A percentile compares a stretch with the other conserved stretches of the same genome.
These are phyloP conservation scores for Ochropleura plecta DNA, from an alignment of 2,888 invertebrate genomes.

Conservation along the genomic window DNA sequence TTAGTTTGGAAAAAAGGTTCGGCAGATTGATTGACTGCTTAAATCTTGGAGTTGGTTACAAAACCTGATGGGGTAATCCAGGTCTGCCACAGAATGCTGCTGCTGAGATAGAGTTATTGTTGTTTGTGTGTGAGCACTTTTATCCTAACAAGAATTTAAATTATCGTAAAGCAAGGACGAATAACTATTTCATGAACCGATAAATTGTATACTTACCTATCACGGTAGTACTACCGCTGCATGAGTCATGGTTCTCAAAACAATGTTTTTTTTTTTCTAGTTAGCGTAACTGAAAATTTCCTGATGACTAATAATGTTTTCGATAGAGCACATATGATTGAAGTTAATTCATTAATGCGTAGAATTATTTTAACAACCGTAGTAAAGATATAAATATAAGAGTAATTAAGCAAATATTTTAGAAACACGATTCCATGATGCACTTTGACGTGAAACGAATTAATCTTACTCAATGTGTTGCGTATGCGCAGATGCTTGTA, in stretches of 20 bases:
- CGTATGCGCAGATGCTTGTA: constrained; percentile 26
- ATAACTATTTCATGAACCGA: constrained; percentile 39
- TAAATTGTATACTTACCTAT: constrained; percentile 5
- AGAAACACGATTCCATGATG: constrained; percentile 33
- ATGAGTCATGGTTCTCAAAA: constrained; percentile 31
- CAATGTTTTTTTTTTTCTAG: constrained; percentile 18
- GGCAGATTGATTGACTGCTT: too few relatives aligned
- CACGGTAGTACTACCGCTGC: neutral
- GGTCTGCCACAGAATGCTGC: neutral
- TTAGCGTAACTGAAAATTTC: constrained; percentile 21
- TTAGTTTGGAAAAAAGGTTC: too few relatives aligned
- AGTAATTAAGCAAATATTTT: constrained; percentile 45
- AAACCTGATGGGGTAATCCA: neutral
- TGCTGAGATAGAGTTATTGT: neutral
- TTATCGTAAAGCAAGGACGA: constrained; percentile 25
- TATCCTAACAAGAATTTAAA: constrained; percentile 18
- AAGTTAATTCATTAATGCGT: constrained; percentile 16
- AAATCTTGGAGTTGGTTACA: too few relatives aligned
- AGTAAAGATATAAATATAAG: constrained; percentile 2
- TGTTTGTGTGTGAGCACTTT: neutral
- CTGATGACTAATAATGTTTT: constrained; percentile 5
- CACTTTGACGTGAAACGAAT: constrained; percentile 43
- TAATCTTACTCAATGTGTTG: constrained; percentile 39
- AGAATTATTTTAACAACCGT: constrained; percentile 35
- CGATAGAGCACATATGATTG: constrained; percentile 3